A percentile compares a stretch with the other conserved stretches of the same genome.
Evolutionary conservation across 2,113 vertebrate species (phyloP).

Genomic region (Lipotes vexillifer): DNA sequence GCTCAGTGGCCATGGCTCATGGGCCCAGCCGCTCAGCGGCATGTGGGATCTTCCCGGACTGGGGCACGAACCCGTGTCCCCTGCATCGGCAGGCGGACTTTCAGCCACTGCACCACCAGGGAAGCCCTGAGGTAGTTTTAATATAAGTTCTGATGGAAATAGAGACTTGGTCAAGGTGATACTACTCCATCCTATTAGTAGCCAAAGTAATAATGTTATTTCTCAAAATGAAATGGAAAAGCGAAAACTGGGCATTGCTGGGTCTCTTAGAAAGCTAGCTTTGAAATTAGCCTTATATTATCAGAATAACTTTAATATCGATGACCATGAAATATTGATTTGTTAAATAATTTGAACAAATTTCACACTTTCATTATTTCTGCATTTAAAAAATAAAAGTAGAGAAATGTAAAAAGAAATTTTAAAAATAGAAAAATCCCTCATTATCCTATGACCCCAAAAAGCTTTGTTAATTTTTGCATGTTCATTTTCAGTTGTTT

Average conservation of each 20-base stretch:
- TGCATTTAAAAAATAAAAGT: background rate
- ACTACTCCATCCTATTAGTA: background rate
- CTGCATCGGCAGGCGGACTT: too few species aligned
- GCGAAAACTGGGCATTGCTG: background rate
- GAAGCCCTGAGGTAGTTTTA: background rate
- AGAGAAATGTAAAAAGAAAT: background rate
- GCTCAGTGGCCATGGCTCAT: too few species aligned
- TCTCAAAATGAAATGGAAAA: background rate
- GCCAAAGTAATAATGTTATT: background rate
- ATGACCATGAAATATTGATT: background rate
- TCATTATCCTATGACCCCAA: background rate
- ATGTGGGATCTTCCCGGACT: too few species aligned
- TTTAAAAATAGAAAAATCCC: background rate
- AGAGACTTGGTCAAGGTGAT: background rate
- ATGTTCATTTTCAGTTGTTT: background rate
- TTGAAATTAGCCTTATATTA: background rate
- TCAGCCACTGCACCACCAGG: too few species aligned
- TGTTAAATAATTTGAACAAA: background rate
- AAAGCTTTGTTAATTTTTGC: background rate
- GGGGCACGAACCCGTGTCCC: too few species aligned
- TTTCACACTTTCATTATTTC: background rate
- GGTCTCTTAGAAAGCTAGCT: background rate
- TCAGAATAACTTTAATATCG: background rate
- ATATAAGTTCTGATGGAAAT: background rate
- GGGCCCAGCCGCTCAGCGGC: too few species aligned